phyloP scores from a whole-genome alignment of 2,113 vertebrate genomes.

The Gambusia affinis region DNA sequence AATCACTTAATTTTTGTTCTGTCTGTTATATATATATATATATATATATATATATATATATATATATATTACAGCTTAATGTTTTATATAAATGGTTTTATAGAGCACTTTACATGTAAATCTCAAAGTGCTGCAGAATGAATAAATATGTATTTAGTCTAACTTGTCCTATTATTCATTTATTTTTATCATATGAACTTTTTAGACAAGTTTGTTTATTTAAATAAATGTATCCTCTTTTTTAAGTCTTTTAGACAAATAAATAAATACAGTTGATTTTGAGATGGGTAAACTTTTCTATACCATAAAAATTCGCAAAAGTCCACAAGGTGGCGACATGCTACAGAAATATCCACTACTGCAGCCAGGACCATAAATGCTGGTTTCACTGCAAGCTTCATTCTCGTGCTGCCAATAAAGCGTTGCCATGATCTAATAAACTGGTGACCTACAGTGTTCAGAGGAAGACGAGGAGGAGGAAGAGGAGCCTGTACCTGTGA shows the following conservation, averaged over 20 bases:
- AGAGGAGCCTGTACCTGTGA: constrained; percentile 86
- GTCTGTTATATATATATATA: neutral
- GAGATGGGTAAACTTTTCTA: neutral
- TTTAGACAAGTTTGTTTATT: too few species aligned
- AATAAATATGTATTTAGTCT: neutral
- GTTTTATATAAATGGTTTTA: too few species aligned
- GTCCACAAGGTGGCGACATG: constrained; percentile 52
- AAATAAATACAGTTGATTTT: neutral
- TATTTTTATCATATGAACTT: too few species aligned
- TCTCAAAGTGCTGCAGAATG: too few species aligned
- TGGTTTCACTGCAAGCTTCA: neutral
- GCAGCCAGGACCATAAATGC: neutral
- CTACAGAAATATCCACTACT: neutral
- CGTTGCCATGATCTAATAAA: constrained; percentile 12
- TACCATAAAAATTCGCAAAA: neutral
- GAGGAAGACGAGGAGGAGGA: neutral
- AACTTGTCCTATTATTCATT: neutral
- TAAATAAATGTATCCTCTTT: too few species aligned
- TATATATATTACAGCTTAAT: too few species aligned
- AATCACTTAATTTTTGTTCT: neutral
- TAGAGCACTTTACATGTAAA: too few species aligned
- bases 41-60: neutral
- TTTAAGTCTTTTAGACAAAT: too few species aligned
- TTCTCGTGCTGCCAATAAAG: constrained; percentile 30
- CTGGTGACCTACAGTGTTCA: neutral